Conservation (phyloP, 2,888 invertebrate genomes). For the Diarsia dahlii region DNA sequence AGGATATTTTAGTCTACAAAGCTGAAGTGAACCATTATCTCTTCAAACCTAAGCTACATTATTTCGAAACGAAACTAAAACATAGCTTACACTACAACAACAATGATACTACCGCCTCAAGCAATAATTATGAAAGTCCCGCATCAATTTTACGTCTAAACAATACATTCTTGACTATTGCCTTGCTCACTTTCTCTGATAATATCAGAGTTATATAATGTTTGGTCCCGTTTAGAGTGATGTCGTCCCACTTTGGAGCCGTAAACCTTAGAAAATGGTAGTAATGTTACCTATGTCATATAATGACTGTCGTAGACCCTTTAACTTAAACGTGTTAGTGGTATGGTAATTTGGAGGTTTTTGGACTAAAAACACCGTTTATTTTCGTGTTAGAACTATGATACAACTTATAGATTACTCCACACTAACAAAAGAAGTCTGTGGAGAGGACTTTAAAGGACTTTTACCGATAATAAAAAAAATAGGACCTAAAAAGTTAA, state of each 20-base stretch:
- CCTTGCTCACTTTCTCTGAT: slow-evolving; percentile 61
- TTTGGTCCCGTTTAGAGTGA: slow-evolving; percentile 56
- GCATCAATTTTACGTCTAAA: slow-evolving; percentile 55
- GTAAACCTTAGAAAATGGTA: slow-evolving; percentile 56
- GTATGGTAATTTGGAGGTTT: slow-evolving; percentile 19
- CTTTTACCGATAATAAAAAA: background rate
- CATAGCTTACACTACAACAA: slow-evolving; percentile 33
- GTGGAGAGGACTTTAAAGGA: background rate
- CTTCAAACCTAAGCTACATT: background rate
- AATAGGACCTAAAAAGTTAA: background rate
- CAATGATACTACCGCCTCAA: slow-evolving; percentile 39
- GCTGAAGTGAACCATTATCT: background rate
- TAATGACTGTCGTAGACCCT: slow-evolving; percentile 30
- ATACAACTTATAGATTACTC: background rate
- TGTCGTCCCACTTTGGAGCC: slow-evolving; percentile 56
- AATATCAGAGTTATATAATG: slow-evolving; percentile 59
- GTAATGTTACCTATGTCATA: slow-evolving; percentile 48
- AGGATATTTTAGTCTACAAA: background rate
- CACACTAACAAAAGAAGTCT: background rate
- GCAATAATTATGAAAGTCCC: slow-evolving; percentile 58
- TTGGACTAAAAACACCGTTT: slow-evolving; percentile 1
- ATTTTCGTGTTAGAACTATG: background rate
- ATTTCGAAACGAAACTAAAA: slow-evolving; percentile 9
- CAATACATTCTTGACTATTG: slow-evolving; percentile 58
- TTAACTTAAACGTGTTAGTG: slow-evolving; percentile 27